A percentile compares a stretch with the other conserved stretches of the same genome.
Evolutionary conservation across 2,113 vertebrate genomes (phyloP).

Genomic region (Miniopterus natalensis): DNA sequence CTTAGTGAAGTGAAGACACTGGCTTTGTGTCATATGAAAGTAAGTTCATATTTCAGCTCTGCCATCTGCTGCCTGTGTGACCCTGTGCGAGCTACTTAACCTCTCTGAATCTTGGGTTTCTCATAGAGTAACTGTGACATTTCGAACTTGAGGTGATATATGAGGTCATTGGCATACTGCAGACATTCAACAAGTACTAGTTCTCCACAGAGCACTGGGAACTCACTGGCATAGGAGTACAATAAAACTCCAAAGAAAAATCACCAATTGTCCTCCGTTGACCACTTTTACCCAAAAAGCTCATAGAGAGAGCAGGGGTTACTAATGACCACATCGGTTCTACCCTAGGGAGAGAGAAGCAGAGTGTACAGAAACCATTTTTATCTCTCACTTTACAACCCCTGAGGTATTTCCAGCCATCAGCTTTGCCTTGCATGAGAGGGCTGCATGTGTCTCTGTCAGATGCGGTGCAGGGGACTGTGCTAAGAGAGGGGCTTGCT

Average conservation of each 20-base stretch:
- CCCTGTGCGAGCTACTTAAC: not conserved
- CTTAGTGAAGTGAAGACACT: not conserved
- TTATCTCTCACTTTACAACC: not conserved
- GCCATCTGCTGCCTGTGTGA: not conserved
- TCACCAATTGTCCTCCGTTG: not conserved
- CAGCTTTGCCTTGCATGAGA: not conserved
- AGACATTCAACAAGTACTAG: not conserved
- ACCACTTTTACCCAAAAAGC: not conserved
- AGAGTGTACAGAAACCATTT: not conserved
- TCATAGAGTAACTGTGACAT: not conserved
- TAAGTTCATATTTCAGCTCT: slow-evolving; percentile 13
- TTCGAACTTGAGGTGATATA: not conserved
- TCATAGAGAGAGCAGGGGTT: not conserved
- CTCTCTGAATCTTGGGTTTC: not conserved
- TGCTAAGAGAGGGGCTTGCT: not conserved
- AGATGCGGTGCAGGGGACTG: not conserved
- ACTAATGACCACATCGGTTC: not conserved
- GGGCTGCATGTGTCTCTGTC: not conserved
- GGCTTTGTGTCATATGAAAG: not conserved
- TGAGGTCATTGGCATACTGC: not conserved
- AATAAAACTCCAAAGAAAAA: not conserved
- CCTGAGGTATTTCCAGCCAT: not conserved
- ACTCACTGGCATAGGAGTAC: not conserved
- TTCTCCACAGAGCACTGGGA: not conserved
- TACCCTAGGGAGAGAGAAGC: not conserved